phyloP scores from a whole-genome alignment of 2,797 vertebrate genomes.

The Pelodytes ibericus region DNA sequence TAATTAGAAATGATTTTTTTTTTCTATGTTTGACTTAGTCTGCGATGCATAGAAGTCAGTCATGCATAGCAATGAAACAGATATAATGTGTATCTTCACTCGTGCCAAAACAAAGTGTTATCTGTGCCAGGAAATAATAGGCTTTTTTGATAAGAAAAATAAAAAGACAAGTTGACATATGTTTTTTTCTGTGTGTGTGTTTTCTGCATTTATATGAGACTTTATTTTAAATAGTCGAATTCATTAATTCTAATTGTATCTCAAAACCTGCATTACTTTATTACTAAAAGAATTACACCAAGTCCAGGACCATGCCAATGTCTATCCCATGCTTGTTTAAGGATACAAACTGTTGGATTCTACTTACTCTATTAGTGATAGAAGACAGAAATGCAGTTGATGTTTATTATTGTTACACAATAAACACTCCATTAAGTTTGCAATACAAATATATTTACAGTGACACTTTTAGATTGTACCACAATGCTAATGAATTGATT shows the following conservation, averaged over 20 bases:
- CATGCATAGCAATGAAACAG: constrained; percentile 49
- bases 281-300: too few relatives aligned
- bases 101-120: constrained; percentile 22
- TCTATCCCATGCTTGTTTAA: too few relatives aligned
- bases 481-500: too few relatives aligned
- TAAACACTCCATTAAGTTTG: too few relatives aligned
- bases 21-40: constrained; percentile 43
- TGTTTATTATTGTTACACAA: too few relatives aligned
- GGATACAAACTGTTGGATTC: too few relatives aligned
- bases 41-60: constrained; percentile 49
- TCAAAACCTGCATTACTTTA: not conserved
- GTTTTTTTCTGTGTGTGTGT: not conserved
- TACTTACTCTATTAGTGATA: too few relatives aligned
- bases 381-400: too few relatives aligned
- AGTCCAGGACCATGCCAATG: too few relatives aligned
- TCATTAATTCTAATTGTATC: not conserved
- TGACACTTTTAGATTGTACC: too few relatives aligned
- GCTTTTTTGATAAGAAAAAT: not conserved
- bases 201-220: not conserved
- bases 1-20: constrained; percentile 55
- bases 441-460: too few relatives aligned
- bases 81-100: constrained; percentile 30
- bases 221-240: not conserved
- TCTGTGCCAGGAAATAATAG: constrained; percentile 22
- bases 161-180: not conserved